Percentiles rank a stretch among this genome's conserved stretches.
Evolutionary conservation across 2,888 invertebrate genomes (phyloP).

Genomic region (Anagyrus pseudococci): DNA sequence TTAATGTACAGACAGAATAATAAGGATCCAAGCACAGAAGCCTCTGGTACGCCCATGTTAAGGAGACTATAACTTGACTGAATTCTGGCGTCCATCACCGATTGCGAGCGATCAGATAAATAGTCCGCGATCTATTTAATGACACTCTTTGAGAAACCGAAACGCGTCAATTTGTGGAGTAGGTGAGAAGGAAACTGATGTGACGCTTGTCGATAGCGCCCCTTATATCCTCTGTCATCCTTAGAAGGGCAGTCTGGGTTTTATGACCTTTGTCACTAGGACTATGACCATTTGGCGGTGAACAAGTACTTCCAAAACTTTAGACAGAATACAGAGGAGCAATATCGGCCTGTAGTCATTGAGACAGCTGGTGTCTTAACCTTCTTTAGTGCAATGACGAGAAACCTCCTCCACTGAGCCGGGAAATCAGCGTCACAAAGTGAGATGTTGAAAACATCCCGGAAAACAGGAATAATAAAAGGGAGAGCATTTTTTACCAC

Average conservation of each 20-base stretch:
- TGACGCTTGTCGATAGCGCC: not conserved
- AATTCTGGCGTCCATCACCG: not conserved
- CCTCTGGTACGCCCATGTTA: no score
- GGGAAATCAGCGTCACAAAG: not conserved
- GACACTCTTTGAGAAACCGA: not conserved
- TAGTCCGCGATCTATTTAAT: not conserved
- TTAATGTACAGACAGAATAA: not conserved
- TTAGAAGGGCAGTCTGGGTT: not conserved
- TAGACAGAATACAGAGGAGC: not conserved
- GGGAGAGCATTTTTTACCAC: not conserved
- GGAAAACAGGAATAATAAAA: not conserved
- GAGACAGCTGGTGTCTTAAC: not conserved
- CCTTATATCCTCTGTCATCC: not conserved
- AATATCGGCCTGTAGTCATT: not conserved
- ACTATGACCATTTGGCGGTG: not conserved
- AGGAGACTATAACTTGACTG: not conserved
- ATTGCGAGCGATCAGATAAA: not conserved
- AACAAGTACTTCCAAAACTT: not conserved
- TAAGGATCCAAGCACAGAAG: not conserved
- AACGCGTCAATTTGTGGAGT: not conserved
- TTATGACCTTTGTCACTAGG: not conserved
- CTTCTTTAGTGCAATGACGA: not conserved
- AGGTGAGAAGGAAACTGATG: not conserved
- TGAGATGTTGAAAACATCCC: not conserved
- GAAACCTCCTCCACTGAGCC: not conserved